These are phyloP conservation scores for Mellilla xanthometata DNA, from an alignment of 2,888 invertebrate genomes.

Conservation along the genomic window DNA sequence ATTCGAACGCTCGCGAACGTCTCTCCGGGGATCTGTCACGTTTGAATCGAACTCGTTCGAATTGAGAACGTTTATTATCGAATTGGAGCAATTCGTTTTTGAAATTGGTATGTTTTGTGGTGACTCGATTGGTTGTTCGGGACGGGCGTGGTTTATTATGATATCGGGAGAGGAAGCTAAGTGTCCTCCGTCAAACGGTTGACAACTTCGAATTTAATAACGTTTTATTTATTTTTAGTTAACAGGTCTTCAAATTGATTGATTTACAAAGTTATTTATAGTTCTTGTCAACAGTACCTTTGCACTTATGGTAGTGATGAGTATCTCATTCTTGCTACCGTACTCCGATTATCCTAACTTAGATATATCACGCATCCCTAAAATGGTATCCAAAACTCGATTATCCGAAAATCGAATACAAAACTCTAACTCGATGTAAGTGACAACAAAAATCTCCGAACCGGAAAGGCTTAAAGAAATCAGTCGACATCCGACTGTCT, in stretches of 20 bases:
- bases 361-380: neutral
- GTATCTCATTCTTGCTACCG: too few species aligned
- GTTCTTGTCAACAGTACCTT: too few species aligned
- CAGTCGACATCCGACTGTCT: constrained; percentile 34
- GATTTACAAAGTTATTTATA: too few species aligned
- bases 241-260: too few species aligned
- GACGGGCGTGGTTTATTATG: constrained; percentile 12
- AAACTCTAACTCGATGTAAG: constrained; percentile 21
- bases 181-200: neutral
- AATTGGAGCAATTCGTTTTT: constrained; percentile 45
- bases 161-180: constrained; percentile 3
- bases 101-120: constrained; percentile 29
- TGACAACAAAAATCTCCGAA: constrained; percentile 33
- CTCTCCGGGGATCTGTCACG: constrained; percentile 51
- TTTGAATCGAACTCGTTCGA: constrained; percentile 48
- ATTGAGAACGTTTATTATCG: constrained; percentile 63
- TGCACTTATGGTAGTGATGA: too few species aligned
- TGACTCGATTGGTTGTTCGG: constrained; percentile 21
- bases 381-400: constrained; percentile 15
- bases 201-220: neutral
- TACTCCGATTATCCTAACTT: too few species aligned
- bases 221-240: too few species aligned
- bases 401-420: constrained; percentile 29
- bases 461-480: constrained; percentile 33
- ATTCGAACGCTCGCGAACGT: constrained; percentile 37